Base-by-base conservation (phyloP, 2,113 vertebrate genomes). In the Hepsetus odoe region DNA sequence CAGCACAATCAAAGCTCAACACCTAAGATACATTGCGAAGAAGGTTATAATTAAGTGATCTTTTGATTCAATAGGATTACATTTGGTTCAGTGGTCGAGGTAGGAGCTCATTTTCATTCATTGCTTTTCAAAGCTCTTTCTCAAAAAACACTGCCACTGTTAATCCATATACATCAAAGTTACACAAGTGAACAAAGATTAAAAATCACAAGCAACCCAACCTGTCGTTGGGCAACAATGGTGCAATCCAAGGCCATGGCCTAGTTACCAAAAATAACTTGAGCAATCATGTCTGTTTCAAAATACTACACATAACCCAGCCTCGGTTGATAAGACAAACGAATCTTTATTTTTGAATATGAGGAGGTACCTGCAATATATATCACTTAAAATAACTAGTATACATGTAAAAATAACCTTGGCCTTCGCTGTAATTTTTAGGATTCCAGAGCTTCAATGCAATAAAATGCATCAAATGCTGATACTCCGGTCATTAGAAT, bases 181-280 rank as follows among this genome's bases (percentile, higher is more conserved):
- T 65, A n/a, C 61, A 38, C 61, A n/a, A 65, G 61, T 2, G 61
- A 10, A 8, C n/a, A 64, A 64, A n/a, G 32, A 62, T 59, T 33
- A 59, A 28, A n/a, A 62, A 62, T 16, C 28, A 20, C 14, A 62
- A 62, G 30, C 10, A 16, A 59, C 28, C 16, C 30, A 62, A 24
- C 13, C 18, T 38, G 16, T 38, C 20, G 12, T 38, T 38, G 33
- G 35, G 61, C 8, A 65, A n/a, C 12, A 65, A 65, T 38, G 61
- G n/a, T 7, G 61, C 32, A 38, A 65, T 65, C 3, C 30, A 65
- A 65, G 32, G 35, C 20, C 12, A 65, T 20, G 32, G n/a, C 22
- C 53, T 18, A 42, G 24, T 46, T 59, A 28, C 56, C 56, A 61
- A 26, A 58, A 46, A 62, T 46, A 22, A n/a, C 55, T 30, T 74